Conservation (phyloP, 1,140 invertebrate genomes). For the Meloidogyne floridensis region DNA sequence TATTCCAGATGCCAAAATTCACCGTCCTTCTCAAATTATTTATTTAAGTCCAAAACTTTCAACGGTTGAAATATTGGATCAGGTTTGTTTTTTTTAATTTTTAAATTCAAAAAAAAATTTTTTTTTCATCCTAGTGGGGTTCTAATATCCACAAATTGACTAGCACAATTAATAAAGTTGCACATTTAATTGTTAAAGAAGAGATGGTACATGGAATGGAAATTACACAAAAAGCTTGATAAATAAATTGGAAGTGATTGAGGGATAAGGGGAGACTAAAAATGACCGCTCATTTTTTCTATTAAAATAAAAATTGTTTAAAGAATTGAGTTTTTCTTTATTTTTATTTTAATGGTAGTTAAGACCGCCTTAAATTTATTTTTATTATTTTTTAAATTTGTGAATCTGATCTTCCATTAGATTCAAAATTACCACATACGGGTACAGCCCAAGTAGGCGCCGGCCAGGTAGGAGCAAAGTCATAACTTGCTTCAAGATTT, state of each 20-base stretch:
- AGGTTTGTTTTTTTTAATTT: constrained; percentile 2
- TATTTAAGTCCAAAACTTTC: constrained; percentile 74
- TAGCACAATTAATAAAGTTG: constrained; percentile 88
- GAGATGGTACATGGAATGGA: constrained; percentile 78
- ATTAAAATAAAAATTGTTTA: too few species aligned
- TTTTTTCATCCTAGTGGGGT: constrained; percentile 76
- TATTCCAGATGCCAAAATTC: constrained; percentile 63
- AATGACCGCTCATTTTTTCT: too few species aligned
- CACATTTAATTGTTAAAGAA: constrained; percentile 97
- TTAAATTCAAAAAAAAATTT: not conserved
- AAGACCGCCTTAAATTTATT: too few species aligned
- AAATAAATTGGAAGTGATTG: not conserved
- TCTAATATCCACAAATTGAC: constrained; percentile 86
- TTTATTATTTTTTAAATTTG: too few species aligned
- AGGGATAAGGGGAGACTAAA: too few species aligned
- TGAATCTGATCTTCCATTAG: too few species aligned
- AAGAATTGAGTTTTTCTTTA: too few species aligned
- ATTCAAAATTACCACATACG: too few species aligned
- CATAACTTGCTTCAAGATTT: too few species aligned
- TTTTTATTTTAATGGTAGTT: too few species aligned
- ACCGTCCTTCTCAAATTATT: constrained; percentile 60
- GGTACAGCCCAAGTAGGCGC: too few species aligned
- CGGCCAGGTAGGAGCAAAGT: too few species aligned
- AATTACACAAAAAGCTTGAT: constrained; percentile 13
- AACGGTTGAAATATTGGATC: constrained; percentile 87